Base-by-base conservation (phyloP, 1,140 invertebrate genomes). In the Nilaparvata lugens region DNA sequence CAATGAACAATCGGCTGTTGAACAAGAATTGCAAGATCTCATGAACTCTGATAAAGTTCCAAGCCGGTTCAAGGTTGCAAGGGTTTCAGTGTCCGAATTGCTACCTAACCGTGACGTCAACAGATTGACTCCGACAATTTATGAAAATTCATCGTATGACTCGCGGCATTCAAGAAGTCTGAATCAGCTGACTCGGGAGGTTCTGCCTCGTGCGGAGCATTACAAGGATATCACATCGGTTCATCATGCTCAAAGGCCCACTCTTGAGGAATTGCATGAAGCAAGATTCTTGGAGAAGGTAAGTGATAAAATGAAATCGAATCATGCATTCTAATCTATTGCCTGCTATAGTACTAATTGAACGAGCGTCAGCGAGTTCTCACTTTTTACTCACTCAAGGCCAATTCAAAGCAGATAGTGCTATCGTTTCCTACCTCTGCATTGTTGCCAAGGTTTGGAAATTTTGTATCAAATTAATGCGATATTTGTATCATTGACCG, bases 181-280 rank as follows among this genome's bases (percentile, higher is more conserved):
- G 61, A 75, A 75, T 11, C 74, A 76, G 64, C 75, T 81, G 60
- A 81, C 79, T 1, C 67, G 76, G 52, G 81, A 83, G 70, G 78
- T 76, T 4, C 65, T 82, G 3, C 81, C 81, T 7, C 72, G 79
- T 55, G 68, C 77, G 38, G 81, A 82, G 63, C 76, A 82, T 68
- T 83, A 83, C 68, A 70, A 80, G 51, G 80, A 83, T 69, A 69
- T 81, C 31, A 67, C 77, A 56, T 79, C 77, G 14, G 75, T 78
- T 18, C 74, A 73, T n/a, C 70, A 72, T 38, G 73, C 73, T 23
- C 74, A 74, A 61, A 68, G 71, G 56, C 81, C 81, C 4, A 83
- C 81, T 14, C 66, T 83, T 3, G 79, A 80, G 56, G 79, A 83
- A 68, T 72, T 83, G 0, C 81, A 81, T 65, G 78, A 79, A 62